Evolutionary conservation across 1,140 invertebrate genomes (phyloP).

Genomic region (Maniola jurtina): DNA sequence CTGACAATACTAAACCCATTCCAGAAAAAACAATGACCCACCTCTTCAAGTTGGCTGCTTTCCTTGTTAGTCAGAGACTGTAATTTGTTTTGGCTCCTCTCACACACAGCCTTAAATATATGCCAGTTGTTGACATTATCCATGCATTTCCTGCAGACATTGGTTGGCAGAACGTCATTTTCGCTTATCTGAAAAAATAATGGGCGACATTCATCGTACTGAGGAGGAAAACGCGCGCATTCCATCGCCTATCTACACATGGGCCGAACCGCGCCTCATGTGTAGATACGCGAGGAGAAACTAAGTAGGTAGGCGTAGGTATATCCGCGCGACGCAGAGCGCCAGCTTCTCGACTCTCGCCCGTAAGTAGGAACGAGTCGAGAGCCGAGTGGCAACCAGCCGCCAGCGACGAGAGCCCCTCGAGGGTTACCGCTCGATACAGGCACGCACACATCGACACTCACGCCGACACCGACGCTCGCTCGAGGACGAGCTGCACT

Average conservation of each 20-base stretch:
- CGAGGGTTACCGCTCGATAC: slow-evolving; percentile 75
- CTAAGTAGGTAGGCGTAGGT: slow-evolving; percentile 75
- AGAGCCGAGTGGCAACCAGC: slow-evolving; percentile 74
- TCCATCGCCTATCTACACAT: slow-evolving; percentile 58
- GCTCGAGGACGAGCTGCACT: slow-evolving; percentile 66
- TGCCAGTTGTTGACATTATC: slow-evolving; percentile 80
- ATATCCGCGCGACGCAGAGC: slow-evolving; percentile 63
- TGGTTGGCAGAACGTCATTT: slow-evolving; percentile 78
- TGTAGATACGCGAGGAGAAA: slow-evolving; percentile 70
- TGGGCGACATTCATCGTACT: slow-evolving; percentile 58
- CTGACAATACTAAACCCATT: slow-evolving; percentile 40
- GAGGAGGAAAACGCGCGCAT: slow-evolving; percentile 61
- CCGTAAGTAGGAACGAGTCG: slow-evolving; percentile 76
- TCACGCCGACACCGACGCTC: slow-evolving; percentile 69
- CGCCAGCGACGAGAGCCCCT: slow-evolving; percentile 61
- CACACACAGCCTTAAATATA: slow-evolving; percentile 78
- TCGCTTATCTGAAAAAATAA: slow-evolving; percentile 79
- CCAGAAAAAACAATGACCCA: slow-evolving; percentile 49
- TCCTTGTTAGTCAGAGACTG: slow-evolving; percentile 74
- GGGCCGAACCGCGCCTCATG: slow-evolving; percentile 66
- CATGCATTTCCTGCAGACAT: slow-evolving; percentile 79
- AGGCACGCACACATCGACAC: slow-evolving; percentile 66
- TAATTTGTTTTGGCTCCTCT: slow-evolving; percentile 79
- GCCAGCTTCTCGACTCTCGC: slow-evolving; percentile 73
- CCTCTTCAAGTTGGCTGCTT: slow-evolving; percentile 73